Evolutionary conservation across 2,113 vertebrate genomes (phyloP).

Genomic region (Ctenomys sociabilis): DNA sequence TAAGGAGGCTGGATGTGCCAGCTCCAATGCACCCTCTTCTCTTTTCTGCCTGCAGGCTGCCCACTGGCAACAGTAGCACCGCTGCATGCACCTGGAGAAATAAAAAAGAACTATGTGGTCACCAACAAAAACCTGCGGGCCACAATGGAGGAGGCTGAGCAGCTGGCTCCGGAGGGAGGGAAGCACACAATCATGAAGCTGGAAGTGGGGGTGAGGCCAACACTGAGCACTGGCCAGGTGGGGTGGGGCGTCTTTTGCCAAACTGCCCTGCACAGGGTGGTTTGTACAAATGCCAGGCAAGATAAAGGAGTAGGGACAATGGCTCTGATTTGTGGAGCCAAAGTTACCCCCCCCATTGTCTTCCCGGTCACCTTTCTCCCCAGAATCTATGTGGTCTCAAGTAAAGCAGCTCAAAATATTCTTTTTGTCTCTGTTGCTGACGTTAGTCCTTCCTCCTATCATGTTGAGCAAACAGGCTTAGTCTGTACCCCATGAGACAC

Average conservation of each 20-base stretch:
- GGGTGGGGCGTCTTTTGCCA: neutral
- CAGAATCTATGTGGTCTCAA: neutral
- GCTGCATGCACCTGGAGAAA: slow-evolving; percentile 88
- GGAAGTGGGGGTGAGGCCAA: slow-evolving; percentile 83
- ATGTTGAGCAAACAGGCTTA: neutral
- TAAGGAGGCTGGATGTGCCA: neutral
- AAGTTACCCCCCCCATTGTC: neutral
- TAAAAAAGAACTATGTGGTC: slow-evolving; percentile 88
- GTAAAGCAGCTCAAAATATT: neutral
- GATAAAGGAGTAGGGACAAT: neutral
- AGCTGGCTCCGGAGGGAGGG: slow-evolving; percentile 83
- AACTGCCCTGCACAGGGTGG: neutral
- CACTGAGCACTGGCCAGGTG: fast-evolving
- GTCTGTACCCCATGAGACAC: neutral
- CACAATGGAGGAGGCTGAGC: slow-evolving; percentile 86
- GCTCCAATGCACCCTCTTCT: slow-evolving; percentile 20
- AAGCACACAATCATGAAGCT: slow-evolving; percentile 85
- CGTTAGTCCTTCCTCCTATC: neutral
- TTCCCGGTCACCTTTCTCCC: neutral
- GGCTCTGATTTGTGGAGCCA: neutral
- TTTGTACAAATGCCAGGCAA: neutral
- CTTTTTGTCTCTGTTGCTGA: neutral
- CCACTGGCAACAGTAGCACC: slow-evolving; percentile 86
- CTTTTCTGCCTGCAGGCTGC: slow-evolving; percentile 79
- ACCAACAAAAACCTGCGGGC: slow-evolving; percentile 85